A percentile compares a stretch with the other conserved stretches of the same genome.
These are phyloP conservation scores for Tragelaphus buxtoni DNA, from an alignment of 2,113 vertebrate genomes.

Conservation along the genomic window DNA sequence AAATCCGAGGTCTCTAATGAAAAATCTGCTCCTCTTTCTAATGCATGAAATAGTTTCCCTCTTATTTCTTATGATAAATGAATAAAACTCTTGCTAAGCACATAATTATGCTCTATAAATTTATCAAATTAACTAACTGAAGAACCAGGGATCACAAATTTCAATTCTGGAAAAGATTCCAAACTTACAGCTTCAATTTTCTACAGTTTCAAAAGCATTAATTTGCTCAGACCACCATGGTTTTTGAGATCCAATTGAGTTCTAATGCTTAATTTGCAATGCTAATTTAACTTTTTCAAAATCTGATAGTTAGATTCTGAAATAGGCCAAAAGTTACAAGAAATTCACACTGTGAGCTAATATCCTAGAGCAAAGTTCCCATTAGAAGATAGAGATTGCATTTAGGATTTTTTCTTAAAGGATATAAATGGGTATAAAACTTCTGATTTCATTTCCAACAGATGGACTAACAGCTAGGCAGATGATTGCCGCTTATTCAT, in stretches of 20 bases:
- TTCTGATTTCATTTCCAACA: background rate
- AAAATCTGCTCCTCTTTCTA: background rate
- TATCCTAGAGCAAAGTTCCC: background rate
- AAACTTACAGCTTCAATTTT: background rate
- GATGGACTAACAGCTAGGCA: background rate
- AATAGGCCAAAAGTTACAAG: conserved; percentile 19
- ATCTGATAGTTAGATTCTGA: background rate
- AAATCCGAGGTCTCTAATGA: background rate
- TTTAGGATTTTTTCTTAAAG: background rate
- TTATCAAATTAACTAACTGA: background rate
- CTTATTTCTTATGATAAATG: background rate
- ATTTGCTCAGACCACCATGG: background rate
- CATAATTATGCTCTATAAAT: conserved; percentile 15
- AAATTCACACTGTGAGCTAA: conserved; percentile 27
- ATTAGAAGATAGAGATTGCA: background rate
- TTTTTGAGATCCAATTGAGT: background rate
- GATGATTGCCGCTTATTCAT: background rate
- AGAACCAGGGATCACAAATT: background rate
- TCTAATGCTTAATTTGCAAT: conserved; percentile 9
- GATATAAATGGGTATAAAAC: background rate
- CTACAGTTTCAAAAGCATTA: background rate
- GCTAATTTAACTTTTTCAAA: background rate
- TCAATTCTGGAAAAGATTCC: background rate
- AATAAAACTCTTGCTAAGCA: background rate
- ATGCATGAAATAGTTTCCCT: background rate